Evolutionary conservation across 2,888 invertebrate species (phyloP).

Genomic region (Andrena camellia): DNA sequence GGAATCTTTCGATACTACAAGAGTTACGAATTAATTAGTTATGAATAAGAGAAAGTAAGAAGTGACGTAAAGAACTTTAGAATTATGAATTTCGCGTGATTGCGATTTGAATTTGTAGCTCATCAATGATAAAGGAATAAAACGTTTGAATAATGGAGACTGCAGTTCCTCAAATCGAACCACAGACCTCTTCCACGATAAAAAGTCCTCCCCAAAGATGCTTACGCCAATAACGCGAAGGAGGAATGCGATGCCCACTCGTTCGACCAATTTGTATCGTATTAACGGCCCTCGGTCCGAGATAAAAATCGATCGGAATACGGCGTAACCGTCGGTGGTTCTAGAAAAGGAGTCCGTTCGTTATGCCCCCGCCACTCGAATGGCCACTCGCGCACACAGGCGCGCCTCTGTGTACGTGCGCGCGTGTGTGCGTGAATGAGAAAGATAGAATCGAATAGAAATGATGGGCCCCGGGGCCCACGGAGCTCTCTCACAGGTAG

Average conservation of each 20-base stretch:
- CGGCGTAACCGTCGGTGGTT: slow-evolving; percentile 35
- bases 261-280: slow-evolving; percentile 39
- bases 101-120: too few species aligned
- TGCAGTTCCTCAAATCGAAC: too few species aligned
- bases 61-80: too few species aligned
- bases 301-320: slow-evolving; percentile 37
- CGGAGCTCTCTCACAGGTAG: slow-evolving; percentile 71
- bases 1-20: too few species aligned
- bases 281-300: slow-evolving; percentile 6
- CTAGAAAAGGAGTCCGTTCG: slow-evolving; percentile 43
- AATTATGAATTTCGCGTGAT: too few species aligned
- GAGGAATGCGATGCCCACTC: not conserved
- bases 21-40: too few species aligned
- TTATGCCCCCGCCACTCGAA: slow-evolving; percentile 26
- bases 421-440: slow-evolving; percentile 55
- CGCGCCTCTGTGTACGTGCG: not conserved
- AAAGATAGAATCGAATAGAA: slow-evolving; percentile 47
- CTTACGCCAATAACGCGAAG: not conserved
- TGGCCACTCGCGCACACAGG: too few species aligned
- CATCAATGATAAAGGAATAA: too few species aligned
- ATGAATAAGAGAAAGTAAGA: too few species aligned
- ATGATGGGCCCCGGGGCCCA: slow-evolving; percentile 28
- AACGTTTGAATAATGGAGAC: too few species aligned
- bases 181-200: not conserved
- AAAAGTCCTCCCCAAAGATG: not conserved